Evolutionary conservation across 1,140 invertebrate genomes (phyloP).

Genomic region (Tetragonula clypearis): DNA sequence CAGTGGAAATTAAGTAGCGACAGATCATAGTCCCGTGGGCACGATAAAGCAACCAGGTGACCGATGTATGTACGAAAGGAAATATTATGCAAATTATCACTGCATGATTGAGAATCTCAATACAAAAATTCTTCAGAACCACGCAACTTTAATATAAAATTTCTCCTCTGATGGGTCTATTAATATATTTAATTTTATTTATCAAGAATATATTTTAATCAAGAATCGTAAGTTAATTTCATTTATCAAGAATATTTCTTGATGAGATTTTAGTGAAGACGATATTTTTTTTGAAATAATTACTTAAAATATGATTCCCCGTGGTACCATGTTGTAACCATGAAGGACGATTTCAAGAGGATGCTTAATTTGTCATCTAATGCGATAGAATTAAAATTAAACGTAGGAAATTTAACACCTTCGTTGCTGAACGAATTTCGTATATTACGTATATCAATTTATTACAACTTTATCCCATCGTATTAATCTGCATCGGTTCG

Average conservation of each 20-base stretch:
- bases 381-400: not conserved
- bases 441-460: constrained; percentile 16
- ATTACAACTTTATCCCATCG: not conserved
- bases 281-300: too few relatives aligned
- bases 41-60: not conserved
- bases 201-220: too few relatives aligned
- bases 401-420: constrained; percentile 2
- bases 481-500: not conserved
- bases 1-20: constrained; percentile 49
- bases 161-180: too few relatives aligned
- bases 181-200: too few relatives aligned
- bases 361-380: constrained; percentile 6
- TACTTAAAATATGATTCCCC: too few relatives aligned
- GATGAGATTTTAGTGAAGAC: too few relatives aligned
- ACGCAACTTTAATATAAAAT: too few relatives aligned
- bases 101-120: not conserved
- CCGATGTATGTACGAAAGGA: not conserved
- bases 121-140: not conserved
- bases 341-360: not conserved
- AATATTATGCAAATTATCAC: constrained; percentile 10
- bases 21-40: constrained; percentile 23
- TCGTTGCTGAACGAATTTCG: not conserved
- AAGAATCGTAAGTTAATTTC: too few relatives aligned
- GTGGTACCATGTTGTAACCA: too few relatives aligned
- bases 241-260: too few relatives aligned